Evolutionary conservation across 2,888 invertebrate genomes (phyloP).

Genomic region (Blera fallax): DNA sequence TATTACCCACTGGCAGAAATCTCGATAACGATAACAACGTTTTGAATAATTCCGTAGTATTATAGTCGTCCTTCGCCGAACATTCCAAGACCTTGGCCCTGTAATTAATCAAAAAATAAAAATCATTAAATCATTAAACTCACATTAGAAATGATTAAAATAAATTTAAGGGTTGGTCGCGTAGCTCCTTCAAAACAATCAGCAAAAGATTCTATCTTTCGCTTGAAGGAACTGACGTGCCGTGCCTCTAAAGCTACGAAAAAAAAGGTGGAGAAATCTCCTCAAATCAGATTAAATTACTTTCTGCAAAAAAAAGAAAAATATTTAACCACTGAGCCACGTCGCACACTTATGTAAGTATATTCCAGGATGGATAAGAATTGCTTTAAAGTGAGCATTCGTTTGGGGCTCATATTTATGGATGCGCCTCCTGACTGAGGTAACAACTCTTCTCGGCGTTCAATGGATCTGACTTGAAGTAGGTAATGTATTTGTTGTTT

Average conservation of each 20-base stretch:
- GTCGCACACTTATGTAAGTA: too few relatives aligned
- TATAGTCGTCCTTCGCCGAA: slow-evolving; percentile 90
- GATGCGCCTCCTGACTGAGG: neutral
- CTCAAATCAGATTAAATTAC: slow-evolving; percentile 11
- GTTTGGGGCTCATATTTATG: neutral
- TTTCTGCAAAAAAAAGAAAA: neutral
- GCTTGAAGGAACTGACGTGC: neutral
- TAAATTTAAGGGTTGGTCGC: neutral
- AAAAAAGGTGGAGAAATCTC: neutral
- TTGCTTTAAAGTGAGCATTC: neutral
- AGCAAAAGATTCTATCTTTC: neutral
- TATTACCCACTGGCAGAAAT: slow-evolving; percentile 85
- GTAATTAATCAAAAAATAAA: slow-evolving; percentile 75
- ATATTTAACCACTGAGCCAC: too few relatives aligned
- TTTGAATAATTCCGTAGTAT: slow-evolving; percentile 91
- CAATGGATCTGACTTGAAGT: neutral
- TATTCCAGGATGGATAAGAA: neutral
- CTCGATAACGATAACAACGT: slow-evolving; percentile 89
- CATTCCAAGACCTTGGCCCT: slow-evolving; percentile 90
- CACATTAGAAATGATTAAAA: slow-evolving; percentile 1
- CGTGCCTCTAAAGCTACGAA: neutral
- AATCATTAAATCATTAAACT: neutral
- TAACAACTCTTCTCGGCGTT: neutral
- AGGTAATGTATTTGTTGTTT: neutral
- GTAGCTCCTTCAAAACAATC: neutral